Evolutionary conservation across 2,113 vertebrate species (phyloP).

Genomic region (Corynorhinus townsendii): DNA sequence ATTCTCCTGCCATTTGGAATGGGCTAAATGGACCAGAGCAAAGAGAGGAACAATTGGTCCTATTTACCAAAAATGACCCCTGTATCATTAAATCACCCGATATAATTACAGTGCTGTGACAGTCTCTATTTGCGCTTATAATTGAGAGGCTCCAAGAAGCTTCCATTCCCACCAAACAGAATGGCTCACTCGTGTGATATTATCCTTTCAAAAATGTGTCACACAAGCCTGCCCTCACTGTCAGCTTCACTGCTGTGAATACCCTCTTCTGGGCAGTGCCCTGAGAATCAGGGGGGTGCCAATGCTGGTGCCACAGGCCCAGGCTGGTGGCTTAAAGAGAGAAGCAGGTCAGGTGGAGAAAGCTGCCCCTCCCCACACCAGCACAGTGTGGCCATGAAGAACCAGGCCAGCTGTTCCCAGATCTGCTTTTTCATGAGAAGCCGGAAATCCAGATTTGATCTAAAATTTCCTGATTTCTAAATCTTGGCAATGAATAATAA

Average conservation of each 20-base stretch:
- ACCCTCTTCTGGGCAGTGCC: not conserved
- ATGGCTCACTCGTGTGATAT: not conserved
- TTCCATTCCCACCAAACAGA: not conserved
- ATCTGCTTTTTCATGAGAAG: slow-evolving; percentile 49
- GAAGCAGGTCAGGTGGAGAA: not conserved
- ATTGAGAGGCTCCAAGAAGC: not conserved
- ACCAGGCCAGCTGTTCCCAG: not conserved
- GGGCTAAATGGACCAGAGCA: not conserved
- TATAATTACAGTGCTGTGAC: not conserved
- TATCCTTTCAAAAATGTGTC: not conserved
- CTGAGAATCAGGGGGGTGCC: not conserved
- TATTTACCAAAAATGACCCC: not conserved
- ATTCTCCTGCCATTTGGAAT: not conserved
- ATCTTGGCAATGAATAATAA: not conserved
- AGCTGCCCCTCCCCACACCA: not conserved
- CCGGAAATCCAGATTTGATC: slow-evolving; percentile 35
- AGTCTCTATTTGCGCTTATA: not conserved
- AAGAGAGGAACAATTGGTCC: not conserved
- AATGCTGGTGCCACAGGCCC: not conserved
- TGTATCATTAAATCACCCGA: slow-evolving; percentile 3
- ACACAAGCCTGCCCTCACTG: not conserved
- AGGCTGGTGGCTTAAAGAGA: not conserved
- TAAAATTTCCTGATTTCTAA: slow-evolving; percentile 34
- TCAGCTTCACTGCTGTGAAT: not conserved
- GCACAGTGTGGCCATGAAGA: not conserved